These are phyloP conservation scores for Esox niger DNA, from an alignment of 2,113 vertebrate species.

Conservation along the genomic window DNA sequence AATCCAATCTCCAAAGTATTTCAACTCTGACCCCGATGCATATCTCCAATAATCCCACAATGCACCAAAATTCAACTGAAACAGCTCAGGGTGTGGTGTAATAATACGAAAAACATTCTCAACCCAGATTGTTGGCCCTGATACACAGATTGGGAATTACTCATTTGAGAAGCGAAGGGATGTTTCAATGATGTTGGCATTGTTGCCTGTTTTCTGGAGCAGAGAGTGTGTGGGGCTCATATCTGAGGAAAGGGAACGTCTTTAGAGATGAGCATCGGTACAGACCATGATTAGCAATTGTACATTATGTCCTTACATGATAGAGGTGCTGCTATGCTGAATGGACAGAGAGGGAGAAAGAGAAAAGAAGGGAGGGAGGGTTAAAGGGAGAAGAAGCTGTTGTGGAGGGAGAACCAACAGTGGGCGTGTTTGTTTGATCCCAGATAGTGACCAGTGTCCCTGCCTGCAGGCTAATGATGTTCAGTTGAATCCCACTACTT, in stretches of 20 bases:
- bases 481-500: neutral
- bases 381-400: neutral
- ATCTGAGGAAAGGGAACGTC: slow-evolving; percentile 40
- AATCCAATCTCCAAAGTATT: too few species aligned
- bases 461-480: neutral
- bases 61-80: slow-evolving; percentile 14
- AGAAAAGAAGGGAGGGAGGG: neutral
- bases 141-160: slow-evolving; percentile 40
- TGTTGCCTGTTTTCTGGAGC: slow-evolving; percentile 46
- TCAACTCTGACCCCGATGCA: too few species aligned
- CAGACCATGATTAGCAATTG: slow-evolving; percentile 45
- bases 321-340: slow-evolving; percentile 28
- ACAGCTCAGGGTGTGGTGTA: slow-evolving; percentile 48
- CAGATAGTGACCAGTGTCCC: neutral
- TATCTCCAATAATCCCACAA: too few species aligned
- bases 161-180: slow-evolving; percentile 33
- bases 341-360: slow-evolving; percentile 19
- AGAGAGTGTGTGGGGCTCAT: slow-evolving; percentile 64
- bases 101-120: slow-evolving; percentile 40
- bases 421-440: neutral
- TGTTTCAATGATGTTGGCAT: slow-evolving; percentile 46
- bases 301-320: slow-evolving; percentile 39
- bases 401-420: neutral
- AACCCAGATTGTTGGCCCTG: slow-evolving; percentile 41
- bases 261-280: slow-evolving; percentile 51